Evolutionary conservation across 92 coral and sea anemone genomes (phyloP).

Genomic region (Heteractis magnifica): DNA sequence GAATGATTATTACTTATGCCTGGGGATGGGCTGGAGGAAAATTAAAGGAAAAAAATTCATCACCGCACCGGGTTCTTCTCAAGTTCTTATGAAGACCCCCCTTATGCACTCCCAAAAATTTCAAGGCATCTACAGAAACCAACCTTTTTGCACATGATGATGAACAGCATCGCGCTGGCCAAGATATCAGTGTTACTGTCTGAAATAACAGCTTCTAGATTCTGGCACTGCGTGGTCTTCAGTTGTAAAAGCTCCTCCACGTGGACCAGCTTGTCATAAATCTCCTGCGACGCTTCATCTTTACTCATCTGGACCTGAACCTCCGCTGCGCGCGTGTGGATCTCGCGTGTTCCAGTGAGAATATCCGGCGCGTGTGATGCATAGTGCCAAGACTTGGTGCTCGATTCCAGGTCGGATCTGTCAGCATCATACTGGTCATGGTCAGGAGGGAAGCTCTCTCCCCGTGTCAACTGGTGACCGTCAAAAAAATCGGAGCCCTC

Average conservation of each 20-base stretch:
- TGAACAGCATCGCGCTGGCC: slow-evolving; percentile 60
- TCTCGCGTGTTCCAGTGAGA: slow-evolving; percentile 75
- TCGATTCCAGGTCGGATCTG: slow-evolving; percentile 42
- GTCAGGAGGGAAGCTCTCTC: slow-evolving; percentile 36
- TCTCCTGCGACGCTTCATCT: slow-evolving; percentile 44
- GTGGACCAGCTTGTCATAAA: slow-evolving; percentile 53
- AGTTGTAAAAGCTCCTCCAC: slow-evolving; percentile 53
- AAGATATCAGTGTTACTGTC: slow-evolving; percentile 47
- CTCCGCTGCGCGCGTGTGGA: slow-evolving; percentile 68
- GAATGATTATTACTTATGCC: no score
- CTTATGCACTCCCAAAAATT: not conserved
- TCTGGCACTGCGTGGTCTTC: slow-evolving; percentile 51
- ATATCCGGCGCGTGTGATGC: slow-evolving; percentile 74
- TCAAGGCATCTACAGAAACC: not conserved
- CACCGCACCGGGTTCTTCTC: no score
- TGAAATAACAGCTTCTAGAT: slow-evolving; percentile 56
- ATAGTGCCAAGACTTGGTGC: slow-evolving; percentile 44
- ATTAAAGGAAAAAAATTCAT: no score
- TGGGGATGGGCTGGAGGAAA: no score
- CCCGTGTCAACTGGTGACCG: slow-evolving; percentile 27
- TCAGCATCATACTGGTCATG: slow-evolving; percentile 36
- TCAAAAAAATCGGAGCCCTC: slow-evolving; percentile 54
- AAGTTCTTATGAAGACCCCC: no score
- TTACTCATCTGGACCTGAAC: slow-evolving; percentile 78
- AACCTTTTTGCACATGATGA: slow-evolving; percentile 56